Evolutionary conservation across 2,888 invertebrate genomes (phyloP).

Genomic region (Melieria picta): DNA sequence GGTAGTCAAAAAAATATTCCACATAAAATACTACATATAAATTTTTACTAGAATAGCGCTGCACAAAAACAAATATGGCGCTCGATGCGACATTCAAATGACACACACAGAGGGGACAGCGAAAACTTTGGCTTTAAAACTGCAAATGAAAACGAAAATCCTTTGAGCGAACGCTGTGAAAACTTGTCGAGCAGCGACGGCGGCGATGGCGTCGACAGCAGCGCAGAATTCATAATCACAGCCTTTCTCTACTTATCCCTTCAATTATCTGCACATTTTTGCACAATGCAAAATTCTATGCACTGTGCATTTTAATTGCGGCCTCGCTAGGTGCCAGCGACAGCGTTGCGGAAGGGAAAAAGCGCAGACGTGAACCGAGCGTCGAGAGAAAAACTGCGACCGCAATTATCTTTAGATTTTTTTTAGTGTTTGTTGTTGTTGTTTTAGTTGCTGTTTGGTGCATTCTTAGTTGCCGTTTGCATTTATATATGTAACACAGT

Average conservation of each 20-base stretch:
- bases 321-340: constrained; percentile 6
- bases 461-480: not conserved
- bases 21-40: too few relatives aligned
- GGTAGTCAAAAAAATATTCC: too few relatives aligned
- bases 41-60: too few relatives aligned
- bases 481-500: not conserved
- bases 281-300: constrained; percentile 14
- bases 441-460: not conserved
- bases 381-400: constrained; percentile 5
- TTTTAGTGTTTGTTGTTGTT: constrained; percentile 8
- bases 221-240: constrained; percentile 22
- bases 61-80: too few relatives aligned
- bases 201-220: not conserved
- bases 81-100: too few relatives aligned
- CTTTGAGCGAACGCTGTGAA: not conserved
- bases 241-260: constrained; percentile 24
- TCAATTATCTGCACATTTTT: constrained; percentile 13
- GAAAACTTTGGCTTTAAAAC: too few relatives aligned
- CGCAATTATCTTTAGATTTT: constrained; percentile 22
- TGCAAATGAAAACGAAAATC: too few relatives aligned
- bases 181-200: not conserved
- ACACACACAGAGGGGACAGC: too few relatives aligned
- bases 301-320: constrained; percentile 24
- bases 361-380: not conserved
- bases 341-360: not conserved